Evolutionary conservation across 2,113 vertebrate genomes (phyloP).

Genomic region (Trogon melanurus): DNA sequence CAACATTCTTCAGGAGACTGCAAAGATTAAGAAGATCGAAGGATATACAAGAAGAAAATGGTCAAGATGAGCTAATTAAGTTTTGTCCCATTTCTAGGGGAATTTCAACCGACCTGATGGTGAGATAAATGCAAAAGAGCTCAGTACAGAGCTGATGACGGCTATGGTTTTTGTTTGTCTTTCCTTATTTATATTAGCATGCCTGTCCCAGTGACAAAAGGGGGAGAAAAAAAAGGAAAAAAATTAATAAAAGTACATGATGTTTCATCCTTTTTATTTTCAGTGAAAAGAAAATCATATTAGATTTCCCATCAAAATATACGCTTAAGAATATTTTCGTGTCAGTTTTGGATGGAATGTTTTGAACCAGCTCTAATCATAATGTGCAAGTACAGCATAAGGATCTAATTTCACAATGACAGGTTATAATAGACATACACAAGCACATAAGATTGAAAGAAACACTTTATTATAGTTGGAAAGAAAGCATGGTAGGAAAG

Average conservation of each 20-base stretch:
- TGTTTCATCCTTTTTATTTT: background rate
- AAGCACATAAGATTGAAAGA: slow-evolving; percentile 18
- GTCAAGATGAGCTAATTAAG: background rate
- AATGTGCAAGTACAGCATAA: background rate
- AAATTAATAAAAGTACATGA: background rate
- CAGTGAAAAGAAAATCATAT: background rate
- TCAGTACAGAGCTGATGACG: background rate
- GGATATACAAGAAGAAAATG: background rate
- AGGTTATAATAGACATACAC: slow-evolving; percentile 6
- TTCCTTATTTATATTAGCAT: background rate
- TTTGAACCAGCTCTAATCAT: slow-evolving; percentile 7
- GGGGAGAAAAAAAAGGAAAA: background rate
- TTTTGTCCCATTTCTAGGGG: background rate
- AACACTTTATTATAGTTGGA: slow-evolving; percentile 17
- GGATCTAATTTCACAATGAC: slow-evolving; percentile 41
- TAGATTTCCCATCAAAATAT: background rate
- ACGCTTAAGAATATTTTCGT: background rate
- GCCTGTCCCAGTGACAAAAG: background rate
- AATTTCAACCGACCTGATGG: background rate
- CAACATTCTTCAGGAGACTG: background rate
- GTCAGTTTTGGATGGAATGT: background rate
- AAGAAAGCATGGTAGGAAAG: background rate
- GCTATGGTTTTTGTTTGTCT: background rate
- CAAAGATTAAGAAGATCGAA: background rate
- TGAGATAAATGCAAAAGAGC: background rate